Conservation (phyloP, 2,113 vertebrate genomes). For the Centropus unirufus region DNA sequence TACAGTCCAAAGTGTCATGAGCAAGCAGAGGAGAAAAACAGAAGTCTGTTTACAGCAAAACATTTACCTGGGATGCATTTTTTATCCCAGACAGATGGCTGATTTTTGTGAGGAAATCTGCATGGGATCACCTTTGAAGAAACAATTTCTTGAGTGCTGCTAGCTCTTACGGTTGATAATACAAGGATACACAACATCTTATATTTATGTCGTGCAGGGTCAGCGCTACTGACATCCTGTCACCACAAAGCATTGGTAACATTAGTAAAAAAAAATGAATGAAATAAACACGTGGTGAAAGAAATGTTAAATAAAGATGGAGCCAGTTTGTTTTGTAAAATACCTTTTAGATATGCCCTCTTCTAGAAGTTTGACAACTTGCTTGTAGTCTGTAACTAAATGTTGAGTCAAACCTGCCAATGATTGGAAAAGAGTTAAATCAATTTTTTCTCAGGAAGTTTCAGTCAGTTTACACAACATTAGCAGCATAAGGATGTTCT, state of each 20-base stretch:
- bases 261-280: neutral
- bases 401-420: slow-evolving; percentile 91
- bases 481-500: neutral
- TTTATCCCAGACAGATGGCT: neutral
- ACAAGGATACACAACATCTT: neutral
- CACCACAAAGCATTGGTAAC: neutral
- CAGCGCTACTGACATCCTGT: neutral
- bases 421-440: slow-evolving; percentile 36
- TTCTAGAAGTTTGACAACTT: slow-evolving; percentile 91
- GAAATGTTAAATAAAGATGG: neutral
- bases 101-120: neutral
- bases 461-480: neutral
- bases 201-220: rapidly evolving
- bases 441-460: neutral
- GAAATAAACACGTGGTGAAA: neutral
- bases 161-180: neutral
- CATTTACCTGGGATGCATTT: neutral
- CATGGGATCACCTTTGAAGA: neutral
- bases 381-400: slow-evolving; percentile 90
- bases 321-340: neutral
- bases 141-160: neutral
- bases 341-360: slow-evolving; percentile 94
- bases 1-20: neutral
- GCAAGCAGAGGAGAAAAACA: neutral
- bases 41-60: neutral